Evolutionary conservation across 2,113 vertebrate species (phyloP).

Genomic region (Pardalotus punctatus): DNA sequence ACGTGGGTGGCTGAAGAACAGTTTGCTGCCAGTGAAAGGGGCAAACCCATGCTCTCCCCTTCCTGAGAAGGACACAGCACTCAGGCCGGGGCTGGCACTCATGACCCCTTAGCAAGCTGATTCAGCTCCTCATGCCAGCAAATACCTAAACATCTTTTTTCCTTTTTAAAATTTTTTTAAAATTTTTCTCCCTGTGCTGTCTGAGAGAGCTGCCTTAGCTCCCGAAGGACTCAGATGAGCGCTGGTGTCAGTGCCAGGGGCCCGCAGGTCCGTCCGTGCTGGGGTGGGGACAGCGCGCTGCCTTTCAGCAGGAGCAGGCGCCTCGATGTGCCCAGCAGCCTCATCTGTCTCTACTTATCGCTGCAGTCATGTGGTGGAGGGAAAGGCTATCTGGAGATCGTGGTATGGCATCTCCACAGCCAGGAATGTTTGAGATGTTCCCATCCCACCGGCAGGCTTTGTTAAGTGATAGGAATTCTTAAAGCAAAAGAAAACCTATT

Average conservation of each 20-base stretch:
- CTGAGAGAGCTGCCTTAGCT: not conserved
- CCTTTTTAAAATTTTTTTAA: too few species aligned
- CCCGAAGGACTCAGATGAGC: not conserved
- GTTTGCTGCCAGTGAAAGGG: not conserved
- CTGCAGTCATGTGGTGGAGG: not conserved
- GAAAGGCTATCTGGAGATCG: not conserved
- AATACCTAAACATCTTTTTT: not conserved
- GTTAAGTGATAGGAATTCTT: not conserved
- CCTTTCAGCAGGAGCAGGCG: not conserved
- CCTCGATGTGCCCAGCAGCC: not conserved
- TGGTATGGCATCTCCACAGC: not conserved
- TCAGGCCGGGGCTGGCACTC: not conserved
- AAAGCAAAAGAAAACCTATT: not conserved
- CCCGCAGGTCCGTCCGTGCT: fast-evolving
- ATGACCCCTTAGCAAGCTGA: not conserved
- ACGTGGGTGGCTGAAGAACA: not conserved
- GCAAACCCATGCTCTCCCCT: not conserved
- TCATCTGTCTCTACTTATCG: not conserved
- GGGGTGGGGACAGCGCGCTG: not conserved
- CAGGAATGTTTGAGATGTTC: not conserved
- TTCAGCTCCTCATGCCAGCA: not conserved
- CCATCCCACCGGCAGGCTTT: fast-evolving
- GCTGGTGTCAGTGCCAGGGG: fast-evolving
- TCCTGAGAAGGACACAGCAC: not conserved
- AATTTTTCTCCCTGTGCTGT: too few species aligned